These are phyloP conservation scores for Holothuria glaberrima DNA, from an alignment of 35 echinoderm and acorn worm species.

Conservation along the genomic window DNA sequence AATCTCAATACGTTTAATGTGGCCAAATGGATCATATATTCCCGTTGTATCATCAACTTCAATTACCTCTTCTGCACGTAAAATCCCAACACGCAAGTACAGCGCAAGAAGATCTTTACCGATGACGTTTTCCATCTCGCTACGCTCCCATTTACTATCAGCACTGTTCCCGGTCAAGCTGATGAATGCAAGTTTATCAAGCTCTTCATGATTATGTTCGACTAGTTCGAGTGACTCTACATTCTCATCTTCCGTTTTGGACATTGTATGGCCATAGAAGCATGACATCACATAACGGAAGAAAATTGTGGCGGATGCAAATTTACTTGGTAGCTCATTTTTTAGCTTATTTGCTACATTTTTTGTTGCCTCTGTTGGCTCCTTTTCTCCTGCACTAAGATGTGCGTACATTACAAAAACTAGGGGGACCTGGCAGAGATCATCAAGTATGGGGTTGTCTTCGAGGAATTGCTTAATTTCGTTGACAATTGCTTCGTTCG, in stretches of 20 bases:
- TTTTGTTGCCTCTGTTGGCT: conserved; percentile 48
- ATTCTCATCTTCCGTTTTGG: conserved; percentile 36
- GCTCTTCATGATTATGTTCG: conserved; percentile 24
- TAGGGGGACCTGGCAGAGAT: conserved; percentile 35
- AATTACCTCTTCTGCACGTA: conserved; percentile 28
- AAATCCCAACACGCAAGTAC: conserved; percentile 39
- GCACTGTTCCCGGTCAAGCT: conserved; percentile 39
- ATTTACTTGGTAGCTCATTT: conserved; percentile 33
- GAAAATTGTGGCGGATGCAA: conserved; percentile 37
- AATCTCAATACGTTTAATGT: conserved; percentile 28
- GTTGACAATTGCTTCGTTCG: conserved; percentile 31
- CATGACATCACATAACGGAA: conserved; percentile 49
- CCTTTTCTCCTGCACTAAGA: conserved; percentile 34
- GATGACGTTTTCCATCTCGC: conserved; percentile 22
- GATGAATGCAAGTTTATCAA: conserved; percentile 23
- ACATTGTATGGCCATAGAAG: conserved; percentile 3
- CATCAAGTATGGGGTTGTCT: conserved; percentile 37
- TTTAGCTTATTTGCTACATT: conserved; percentile 38
- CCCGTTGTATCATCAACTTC: conserved; percentile 36
- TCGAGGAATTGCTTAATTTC: conserved; percentile 46
- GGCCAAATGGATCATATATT: conserved; percentile 19
- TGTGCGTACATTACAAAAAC: conserved; percentile 44
- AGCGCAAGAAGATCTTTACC: conserved; percentile 16
- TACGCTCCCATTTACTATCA: conserved; percentile 43
- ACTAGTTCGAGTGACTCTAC: conserved; percentile 12